Conservation (phyloP, 2,797 vertebrate genomes). For the Coregonus suidteri region DNA sequence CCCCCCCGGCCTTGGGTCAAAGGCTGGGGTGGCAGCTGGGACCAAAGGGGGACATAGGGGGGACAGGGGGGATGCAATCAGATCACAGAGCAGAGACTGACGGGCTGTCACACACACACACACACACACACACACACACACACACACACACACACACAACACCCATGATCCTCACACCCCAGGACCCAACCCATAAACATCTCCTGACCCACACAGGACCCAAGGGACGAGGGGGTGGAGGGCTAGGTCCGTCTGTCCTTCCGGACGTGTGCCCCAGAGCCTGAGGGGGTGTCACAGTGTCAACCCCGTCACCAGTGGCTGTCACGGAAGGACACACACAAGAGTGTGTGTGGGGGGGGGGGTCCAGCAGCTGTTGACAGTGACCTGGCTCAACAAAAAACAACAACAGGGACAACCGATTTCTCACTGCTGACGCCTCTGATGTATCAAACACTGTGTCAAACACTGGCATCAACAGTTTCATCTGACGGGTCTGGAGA, state of each 20-base stretch:
- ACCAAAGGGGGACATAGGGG: not conserved
- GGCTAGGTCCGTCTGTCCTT: not conserved
- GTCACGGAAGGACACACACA: not conserved
- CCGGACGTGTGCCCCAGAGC: not conserved
- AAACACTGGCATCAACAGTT: not conserved
- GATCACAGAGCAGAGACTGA: not conserved
- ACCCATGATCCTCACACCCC: not conserved
- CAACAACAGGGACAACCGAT: not conserved
- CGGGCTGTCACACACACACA: not conserved
- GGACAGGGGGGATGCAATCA: not conserved
- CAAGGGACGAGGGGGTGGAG: constrained; percentile 6
- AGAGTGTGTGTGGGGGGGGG: not conserved
- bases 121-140: not conserved
- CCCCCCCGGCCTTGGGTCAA: not conserved
- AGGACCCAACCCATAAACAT: not conserved
- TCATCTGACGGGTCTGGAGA: not conserved
- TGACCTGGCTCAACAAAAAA: not conserved
- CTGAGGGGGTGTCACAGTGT: constrained; percentile 3
- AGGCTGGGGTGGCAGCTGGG: constrained; percentile 1
- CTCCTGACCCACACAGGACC: not conserved
- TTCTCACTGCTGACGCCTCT: not conserved
- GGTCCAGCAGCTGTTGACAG: not conserved
- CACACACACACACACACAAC: constrained; percentile 9
- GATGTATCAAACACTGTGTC: not conserved
- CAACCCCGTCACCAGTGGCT: not conserved